A percentile compares a stretch with the other conserved stretches of the same genome.
phyloP scores from a whole-genome alignment of 1,140 invertebrate species.

The Drosophila setifemur region DNA sequence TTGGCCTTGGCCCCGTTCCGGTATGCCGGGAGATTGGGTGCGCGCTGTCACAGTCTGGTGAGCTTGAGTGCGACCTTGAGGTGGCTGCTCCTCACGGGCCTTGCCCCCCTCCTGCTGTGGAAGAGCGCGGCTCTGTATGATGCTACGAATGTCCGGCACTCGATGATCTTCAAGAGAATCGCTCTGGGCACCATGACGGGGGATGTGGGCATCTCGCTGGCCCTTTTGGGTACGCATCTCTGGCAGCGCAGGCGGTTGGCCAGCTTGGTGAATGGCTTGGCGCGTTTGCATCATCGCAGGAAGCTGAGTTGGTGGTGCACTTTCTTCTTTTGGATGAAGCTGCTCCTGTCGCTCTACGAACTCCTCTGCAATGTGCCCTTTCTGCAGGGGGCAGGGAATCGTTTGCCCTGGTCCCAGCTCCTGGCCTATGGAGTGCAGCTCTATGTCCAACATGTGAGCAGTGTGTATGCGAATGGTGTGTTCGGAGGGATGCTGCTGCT shows the following conservation, averaged over 20 bases:
- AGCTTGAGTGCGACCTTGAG: conserved; percentile 22
- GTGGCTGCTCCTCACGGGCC: conserved; percentile 26
- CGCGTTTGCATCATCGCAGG: conserved; percentile 4
- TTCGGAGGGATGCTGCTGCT: conserved; percentile 55
- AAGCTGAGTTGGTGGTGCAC: conserved; percentile 21
- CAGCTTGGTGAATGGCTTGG: conserved; percentile 28
- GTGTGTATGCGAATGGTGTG: conserved; percentile 57
- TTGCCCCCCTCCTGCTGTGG: conserved; percentile 48
- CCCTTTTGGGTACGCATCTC: conserved; percentile 34
- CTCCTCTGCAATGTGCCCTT: conserved; percentile 67
- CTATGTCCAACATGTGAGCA: conserved; percentile 67
- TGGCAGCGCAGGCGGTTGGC: conserved; percentile 39
- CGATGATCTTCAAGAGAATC: conserved; percentile 48
- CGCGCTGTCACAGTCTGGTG: conserved; percentile 9
- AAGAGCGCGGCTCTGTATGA: conserved; percentile 52
- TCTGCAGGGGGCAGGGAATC: conserved; percentile 27
- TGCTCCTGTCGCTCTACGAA: conserved; percentile 61
- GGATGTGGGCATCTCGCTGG: conserved; percentile 51
- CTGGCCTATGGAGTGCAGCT: conserved; percentile 52
- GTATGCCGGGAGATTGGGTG: background rate
- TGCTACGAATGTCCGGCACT: conserved; percentile 58
- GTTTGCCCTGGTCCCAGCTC: conserved; percentile 52
- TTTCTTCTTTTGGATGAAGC: conserved; percentile 52
- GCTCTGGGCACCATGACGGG: conserved; percentile 52
- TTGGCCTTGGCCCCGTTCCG: conserved; percentile 48